Evolutionary conservation across 2,888 invertebrate genomes (phyloP).

Genomic region (Thera obeliscata): DNA sequence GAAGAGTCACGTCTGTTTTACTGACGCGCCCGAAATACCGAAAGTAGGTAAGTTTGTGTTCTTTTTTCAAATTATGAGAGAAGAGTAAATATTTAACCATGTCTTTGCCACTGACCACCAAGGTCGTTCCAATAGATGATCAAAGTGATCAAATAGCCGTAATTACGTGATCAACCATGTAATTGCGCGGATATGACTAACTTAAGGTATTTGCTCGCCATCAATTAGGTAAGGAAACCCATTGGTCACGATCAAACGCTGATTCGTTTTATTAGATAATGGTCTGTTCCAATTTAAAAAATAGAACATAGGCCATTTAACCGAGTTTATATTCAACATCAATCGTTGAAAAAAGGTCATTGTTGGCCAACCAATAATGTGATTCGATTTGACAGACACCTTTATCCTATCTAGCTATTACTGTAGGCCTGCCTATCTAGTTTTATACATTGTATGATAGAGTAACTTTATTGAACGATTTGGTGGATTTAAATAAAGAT

Average conservation of each 20-base stretch:
- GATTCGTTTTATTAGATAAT: constrained; percentile 22
- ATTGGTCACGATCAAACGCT: constrained; percentile 10
- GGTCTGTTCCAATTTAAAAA: constrained; percentile 13
- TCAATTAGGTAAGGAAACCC: constrained; percentile 10
- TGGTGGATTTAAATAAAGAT: not conserved
- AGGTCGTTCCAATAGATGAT: constrained; percentile 58
- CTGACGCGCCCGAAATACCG: not conserved
- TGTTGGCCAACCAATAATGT: not conserved
- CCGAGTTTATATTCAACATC: not conserved
- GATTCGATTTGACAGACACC: no score
- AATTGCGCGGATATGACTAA: constrained; percentile 45
- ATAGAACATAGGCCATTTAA: not conserved
- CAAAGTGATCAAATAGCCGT: constrained; percentile 41
- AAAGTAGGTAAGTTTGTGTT: no score
- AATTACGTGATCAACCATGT: constrained; percentile 28
- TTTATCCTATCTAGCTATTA: no score
- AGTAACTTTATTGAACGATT: not conserved
- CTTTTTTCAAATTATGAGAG: no score
- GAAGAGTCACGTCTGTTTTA: not conserved
- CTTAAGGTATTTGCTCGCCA: constrained; percentile 34
- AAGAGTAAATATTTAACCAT: constrained; percentile 54
- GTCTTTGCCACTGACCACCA: constrained; percentile 58
- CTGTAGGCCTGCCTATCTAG: no score
- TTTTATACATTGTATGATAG: no score
- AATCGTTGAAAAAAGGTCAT: not conserved